Conservation (phyloP, 2,888 invertebrate genomes). For the Orthosia gracilis region DNA sequence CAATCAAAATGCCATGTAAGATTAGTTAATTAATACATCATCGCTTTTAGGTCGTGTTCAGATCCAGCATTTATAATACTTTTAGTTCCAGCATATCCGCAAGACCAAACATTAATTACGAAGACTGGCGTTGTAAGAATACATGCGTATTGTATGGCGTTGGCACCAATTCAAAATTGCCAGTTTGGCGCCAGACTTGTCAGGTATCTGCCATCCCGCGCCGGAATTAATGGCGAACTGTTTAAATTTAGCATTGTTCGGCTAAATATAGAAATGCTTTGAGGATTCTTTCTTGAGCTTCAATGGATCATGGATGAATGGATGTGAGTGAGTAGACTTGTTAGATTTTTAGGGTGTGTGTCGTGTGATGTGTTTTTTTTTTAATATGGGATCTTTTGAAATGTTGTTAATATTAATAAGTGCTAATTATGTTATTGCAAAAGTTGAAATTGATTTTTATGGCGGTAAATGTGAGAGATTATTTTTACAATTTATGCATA, state of each 20-base stretch:
- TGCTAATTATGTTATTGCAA: too few relatives aligned
- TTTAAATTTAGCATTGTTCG: constrained; percentile 65
- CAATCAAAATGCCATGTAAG: background rate
- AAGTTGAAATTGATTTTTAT: too few relatives aligned
- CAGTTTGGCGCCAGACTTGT: constrained; percentile 69
- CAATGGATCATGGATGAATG: constrained; percentile 30
- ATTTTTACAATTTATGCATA: too few relatives aligned
- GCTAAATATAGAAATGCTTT: constrained; percentile 61
- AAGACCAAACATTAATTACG: constrained; percentile 44
- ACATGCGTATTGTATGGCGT: constrained; percentile 64
- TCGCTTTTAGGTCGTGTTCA: background rate
- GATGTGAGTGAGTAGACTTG: background rate
- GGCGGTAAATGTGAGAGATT: too few relatives aligned
- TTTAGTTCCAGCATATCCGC: constrained; percentile 12
- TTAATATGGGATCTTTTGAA: too few relatives aligned
- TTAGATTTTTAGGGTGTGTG: background rate
- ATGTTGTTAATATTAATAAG: too few relatives aligned
- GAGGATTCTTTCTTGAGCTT: constrained; percentile 46
- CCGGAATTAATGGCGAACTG: constrained; percentile 63
- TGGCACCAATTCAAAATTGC: constrained; percentile 75
- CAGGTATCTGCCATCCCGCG: constrained; percentile 65
- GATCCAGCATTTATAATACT: background rate
- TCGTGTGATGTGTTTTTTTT: background rate
- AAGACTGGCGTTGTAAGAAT: constrained; percentile 38
- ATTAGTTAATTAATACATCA: background rate